Base-by-base conservation (phyloP, 2,888 invertebrate species). In the Orthosia gracilis region DNA sequence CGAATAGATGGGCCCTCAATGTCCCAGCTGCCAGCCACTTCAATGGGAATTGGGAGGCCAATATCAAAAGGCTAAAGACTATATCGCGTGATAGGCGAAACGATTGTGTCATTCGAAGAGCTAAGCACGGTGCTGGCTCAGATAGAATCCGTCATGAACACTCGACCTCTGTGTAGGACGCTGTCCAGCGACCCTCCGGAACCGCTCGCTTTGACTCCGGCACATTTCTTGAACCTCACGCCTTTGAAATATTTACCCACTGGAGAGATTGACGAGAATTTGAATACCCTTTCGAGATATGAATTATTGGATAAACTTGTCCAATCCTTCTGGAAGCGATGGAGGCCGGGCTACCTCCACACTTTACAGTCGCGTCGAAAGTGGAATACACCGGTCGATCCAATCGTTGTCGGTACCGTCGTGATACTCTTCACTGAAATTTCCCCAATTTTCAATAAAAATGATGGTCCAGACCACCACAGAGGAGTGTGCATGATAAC, bases 161-260 rank as follows among this genome's bases (percentile, higher is more conserved):
- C 31, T 31, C 21, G 40, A 18, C 59, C 58, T 59, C n/a, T 59
- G 7, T 68, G 67, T 50, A 57, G 67, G 21, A 68, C 67, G 17
- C 40, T 68, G 12, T 68, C 26, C 4, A 31, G 26, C 26, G 4
- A 2, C 26, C 26, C 26, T 31, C 4, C 26, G 26, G 26, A 3
- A 59, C 59, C 67, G 40, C 58, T 55, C 15, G 69, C 47, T 2
- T 17, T 84, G 4, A 82, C 83, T 7, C 83, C 83, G 0, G 65
- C 70, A 2, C 82, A 83, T 65, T 83, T 85, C 70, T 55, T 85
- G 4, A 69, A 50, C 7, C 52, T 57, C 1, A 52, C 55, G 2
- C 74, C 82, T 4, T 57, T 83, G 9, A 26, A 31, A 31, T 31
- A 31, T 31, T 31, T 31, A 31, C 26, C 4, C 26, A 4, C 26